phyloP scores from a whole-genome alignment of 1,140 invertebrate species.

The Hydropsyche tenuis region DNA sequence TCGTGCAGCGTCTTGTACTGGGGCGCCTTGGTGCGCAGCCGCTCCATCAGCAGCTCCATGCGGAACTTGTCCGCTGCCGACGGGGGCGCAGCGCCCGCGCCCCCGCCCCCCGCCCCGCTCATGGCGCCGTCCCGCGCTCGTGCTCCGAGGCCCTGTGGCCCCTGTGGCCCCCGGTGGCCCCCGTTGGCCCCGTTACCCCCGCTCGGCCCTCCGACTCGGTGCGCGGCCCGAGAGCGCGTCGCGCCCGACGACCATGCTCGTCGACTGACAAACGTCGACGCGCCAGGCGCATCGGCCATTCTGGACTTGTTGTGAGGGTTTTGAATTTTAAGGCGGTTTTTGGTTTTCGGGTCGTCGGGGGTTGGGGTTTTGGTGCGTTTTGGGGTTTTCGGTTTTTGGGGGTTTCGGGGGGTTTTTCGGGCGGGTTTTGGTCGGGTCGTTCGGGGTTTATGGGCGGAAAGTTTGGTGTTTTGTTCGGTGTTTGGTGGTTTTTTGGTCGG shows the following conservation, averaged over 20 bases:
- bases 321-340: no score
- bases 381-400: no score
- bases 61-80: constrained; percentile 60
- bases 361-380: no score
- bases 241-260: not conserved
- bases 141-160: not conserved
- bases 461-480: no score
- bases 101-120: constrained; percentile 7
- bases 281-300: not conserved
- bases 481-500: no score
- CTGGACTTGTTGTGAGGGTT: no score
- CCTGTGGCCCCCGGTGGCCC: not conserved
- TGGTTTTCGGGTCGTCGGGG: no score
- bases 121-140: not conserved
- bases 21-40: constrained; percentile 78
- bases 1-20: constrained; percentile 82
- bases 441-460: no score
- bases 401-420: no score
- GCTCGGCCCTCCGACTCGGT: not conserved
- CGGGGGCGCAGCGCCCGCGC: not conserved
- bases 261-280: not conserved
- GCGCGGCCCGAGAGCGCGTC: no score
- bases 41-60: constrained; percentile 87
- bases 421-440: no score
- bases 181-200: not conserved